These are phyloP conservation scores for Stichodactyla mertensii DNA, from an alignment of 64 coral and sea anemone genomes.

Conservation along the genomic window DNA sequence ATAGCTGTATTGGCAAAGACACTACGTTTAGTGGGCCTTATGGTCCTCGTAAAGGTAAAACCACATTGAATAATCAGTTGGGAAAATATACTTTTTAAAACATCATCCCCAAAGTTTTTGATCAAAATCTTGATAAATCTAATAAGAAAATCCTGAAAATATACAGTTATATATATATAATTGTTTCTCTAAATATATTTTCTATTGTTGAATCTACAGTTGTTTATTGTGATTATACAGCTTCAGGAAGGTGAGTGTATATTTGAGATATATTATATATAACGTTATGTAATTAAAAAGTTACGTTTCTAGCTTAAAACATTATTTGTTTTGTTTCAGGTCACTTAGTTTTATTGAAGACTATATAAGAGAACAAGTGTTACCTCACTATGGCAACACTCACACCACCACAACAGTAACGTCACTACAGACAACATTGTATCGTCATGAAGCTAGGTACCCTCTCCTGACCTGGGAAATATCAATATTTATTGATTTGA, in stretches of 20 bases:
- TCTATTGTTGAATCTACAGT: slow-evolving; percentile 15
- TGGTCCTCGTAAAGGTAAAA: slow-evolving; percentile 29
- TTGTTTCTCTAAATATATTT: neutral
- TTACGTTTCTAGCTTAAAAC: neutral
- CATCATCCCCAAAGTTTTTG: too few species aligned
- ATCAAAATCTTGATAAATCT: too few species aligned
- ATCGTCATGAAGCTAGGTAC: slow-evolving; percentile 97
- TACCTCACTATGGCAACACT: slow-evolving; percentile 93
- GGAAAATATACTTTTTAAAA: too few species aligned
- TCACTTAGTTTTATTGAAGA: slow-evolving; percentile 90
- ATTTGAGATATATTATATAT: neutral
- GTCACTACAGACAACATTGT: slow-evolving; percentile 91
- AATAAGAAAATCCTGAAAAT: too few species aligned
- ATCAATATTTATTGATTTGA: too few species aligned
- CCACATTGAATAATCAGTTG: too few species aligned
- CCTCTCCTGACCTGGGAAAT: neutral
- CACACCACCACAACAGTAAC: slow-evolving; percentile 96
- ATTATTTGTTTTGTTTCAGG: slow-evolving; percentile 26
- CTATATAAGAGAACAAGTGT: slow-evolving; percentile 82
- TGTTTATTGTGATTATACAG: slow-evolving; percentile 83
- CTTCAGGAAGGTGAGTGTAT: slow-evolving; percentile 70
- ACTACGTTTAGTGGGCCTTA: slow-evolving; percentile 43
- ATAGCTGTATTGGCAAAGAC: slow-evolving; percentile 47
- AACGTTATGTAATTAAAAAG: too few species aligned
- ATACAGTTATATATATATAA: neutral